Evolutionary conservation across 2,888 invertebrate species (phyloP).

Genomic region (Scaptomyza flava): DNA sequence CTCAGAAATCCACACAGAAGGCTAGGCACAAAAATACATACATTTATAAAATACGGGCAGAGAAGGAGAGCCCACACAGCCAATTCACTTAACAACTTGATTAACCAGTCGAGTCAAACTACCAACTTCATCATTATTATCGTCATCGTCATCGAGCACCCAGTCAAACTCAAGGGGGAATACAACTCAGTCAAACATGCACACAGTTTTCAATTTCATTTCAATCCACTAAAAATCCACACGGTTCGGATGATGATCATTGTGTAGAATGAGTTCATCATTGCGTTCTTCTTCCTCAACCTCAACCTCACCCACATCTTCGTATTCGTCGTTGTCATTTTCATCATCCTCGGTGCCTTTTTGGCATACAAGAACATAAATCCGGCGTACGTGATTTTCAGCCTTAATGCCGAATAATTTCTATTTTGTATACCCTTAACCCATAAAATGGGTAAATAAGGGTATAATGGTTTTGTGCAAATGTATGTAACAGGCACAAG

Average conservation of each 20-base stretch:
- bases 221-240: conserved; percentile 68
- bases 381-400: conserved; percentile 82
- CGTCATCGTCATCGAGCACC: not conserved
- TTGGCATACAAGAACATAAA: conserved; percentile 69
- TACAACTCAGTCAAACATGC: conserved; percentile 20
- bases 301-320: not conserved
- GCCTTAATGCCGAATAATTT: conserved; percentile 65
- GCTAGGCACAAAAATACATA: not conserved
- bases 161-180: conserved; percentile 10
- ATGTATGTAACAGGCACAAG: conserved; percentile 2
- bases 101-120: conserved; percentile 49
- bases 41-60: not conserved
- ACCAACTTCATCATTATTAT: conserved; percentile 54
- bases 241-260: conserved; percentile 30
- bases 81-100: conserved; percentile 79
- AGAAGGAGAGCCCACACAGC: conserved; percentile 33
- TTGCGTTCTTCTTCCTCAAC: conserved; percentile 25
- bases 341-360: conserved; percentile 47
- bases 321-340: conserved; percentile 46
- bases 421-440: not conserved
- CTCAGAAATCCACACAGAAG: too few relatives aligned
- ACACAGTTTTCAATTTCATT: conserved; percentile 76
- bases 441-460: too few relatives aligned
- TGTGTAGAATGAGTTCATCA: conserved; percentile 40
- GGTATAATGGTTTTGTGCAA: conserved; percentile 7